These are phyloP conservation scores for Oplegnathus fasciatus DNA, from an alignment of 2,113 vertebrate species.

Conservation along the genomic window DNA sequence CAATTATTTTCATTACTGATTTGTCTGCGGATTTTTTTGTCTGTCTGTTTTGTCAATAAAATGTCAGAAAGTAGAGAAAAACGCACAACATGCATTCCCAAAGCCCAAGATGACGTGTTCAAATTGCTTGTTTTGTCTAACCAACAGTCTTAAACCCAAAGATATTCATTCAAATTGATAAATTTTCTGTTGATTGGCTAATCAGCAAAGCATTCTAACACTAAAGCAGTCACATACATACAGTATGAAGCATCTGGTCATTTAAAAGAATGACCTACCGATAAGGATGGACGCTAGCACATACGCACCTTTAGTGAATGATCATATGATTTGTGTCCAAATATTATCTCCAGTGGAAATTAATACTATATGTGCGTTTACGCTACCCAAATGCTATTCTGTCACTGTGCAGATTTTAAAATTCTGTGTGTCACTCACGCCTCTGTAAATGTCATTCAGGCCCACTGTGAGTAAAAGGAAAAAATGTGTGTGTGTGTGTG, in stretches of 20 bases:
- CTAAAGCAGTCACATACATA: not conserved
- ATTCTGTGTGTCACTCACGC: slow-evolving; percentile 7
- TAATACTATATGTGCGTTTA: not conserved
- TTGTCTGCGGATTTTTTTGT: not conserved
- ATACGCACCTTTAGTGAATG: not conserved
- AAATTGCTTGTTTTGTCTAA: too few relatives aligned
- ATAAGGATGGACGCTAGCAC: too few relatives aligned
- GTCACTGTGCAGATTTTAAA: slow-evolving; percentile 6
- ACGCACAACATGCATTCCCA: too few relatives aligned
- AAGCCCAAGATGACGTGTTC: not conserved
- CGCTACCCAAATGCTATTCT: not conserved
- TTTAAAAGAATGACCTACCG: not conserved
- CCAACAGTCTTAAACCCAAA: not conserved
- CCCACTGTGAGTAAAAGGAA: slow-evolving; percentile 25
- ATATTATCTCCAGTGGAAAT: not conserved
- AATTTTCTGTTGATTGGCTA: not conserved
- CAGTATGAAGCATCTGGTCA: not conserved
- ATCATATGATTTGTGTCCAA: not conserved
- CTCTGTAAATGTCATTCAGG: slow-evolving; percentile 42
- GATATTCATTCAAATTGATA: not conserved
- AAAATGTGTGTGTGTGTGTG: slow-evolving; percentile 23
- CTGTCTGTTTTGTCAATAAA: not conserved
- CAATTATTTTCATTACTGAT: not conserved
- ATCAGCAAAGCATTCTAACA: not conserved
- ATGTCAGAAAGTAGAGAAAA: not conserved